These are phyloP conservation scores for Prunella himalayana DNA, from an alignment of 2,113 vertebrate species.

Conservation along the genomic window DNA sequence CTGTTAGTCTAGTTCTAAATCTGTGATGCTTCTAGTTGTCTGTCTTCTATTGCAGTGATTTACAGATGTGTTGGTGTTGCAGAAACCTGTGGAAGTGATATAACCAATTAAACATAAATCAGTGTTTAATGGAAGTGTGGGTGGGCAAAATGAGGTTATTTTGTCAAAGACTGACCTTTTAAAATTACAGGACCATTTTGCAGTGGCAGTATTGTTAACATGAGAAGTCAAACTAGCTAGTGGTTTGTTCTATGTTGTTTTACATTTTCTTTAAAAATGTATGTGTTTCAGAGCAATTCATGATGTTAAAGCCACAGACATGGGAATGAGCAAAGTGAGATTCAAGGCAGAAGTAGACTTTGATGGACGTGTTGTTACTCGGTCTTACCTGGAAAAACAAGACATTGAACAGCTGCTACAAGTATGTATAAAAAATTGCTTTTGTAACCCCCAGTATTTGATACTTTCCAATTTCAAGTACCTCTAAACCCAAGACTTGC, in stretches of 20 bases:
- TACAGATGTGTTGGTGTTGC: background rate
- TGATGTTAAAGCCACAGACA: conserved; percentile 97
- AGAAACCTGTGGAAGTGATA: background rate
- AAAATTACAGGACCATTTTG: background rate
- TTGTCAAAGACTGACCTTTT: background rate
- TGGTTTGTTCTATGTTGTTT: background rate
- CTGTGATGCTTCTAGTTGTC: background rate
- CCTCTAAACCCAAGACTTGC: background rate
- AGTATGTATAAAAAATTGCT: conserved; percentile 69
- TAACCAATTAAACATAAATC: background rate
- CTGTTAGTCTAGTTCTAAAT: background rate
- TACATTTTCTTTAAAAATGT: background rate
- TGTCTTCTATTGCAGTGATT: background rate
- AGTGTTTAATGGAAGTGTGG: background rate
- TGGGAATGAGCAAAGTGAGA: conserved; percentile 96
- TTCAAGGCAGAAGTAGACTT: conserved; percentile 99
- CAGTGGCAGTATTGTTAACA: background rate
- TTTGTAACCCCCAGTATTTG: background rate
- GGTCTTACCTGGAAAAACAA: conserved; percentile 97
- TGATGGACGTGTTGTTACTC: conserved; percentile 94
- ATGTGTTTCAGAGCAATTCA: conserved; percentile 87
- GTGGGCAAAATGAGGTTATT: background rate
- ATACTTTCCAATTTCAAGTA: background rate
- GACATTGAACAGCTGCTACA: conserved; percentile 94
- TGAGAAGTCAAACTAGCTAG: background rate